Evolutionary conservation across 1,140 invertebrate species (phyloP).

Genomic region (Holcopasites calliopsidis): DNA sequence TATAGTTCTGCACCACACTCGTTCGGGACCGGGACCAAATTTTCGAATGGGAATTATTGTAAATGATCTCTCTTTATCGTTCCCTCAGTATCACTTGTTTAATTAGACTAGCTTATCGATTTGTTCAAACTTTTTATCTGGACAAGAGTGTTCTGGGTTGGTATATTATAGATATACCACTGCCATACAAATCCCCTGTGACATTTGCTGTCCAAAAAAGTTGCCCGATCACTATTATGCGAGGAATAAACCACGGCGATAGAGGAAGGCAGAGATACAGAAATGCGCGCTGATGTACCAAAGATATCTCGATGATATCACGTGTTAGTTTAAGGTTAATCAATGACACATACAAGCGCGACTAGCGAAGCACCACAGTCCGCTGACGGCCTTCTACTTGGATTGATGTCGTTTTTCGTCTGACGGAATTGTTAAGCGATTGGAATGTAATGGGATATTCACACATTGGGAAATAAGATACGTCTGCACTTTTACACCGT

Average conservation of each 20-base stretch:
- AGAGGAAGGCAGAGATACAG: background rate
- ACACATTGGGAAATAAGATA: background rate
- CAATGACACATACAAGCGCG: slow-evolving; percentile 38
- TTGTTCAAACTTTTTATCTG: background rate
- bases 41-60: too few species aligned
- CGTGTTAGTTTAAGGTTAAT: slow-evolving; percentile 39
- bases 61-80: too few species aligned
- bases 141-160: background rate
- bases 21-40: too few species aligned
- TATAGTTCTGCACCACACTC: too few species aligned
- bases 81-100: too few species aligned
- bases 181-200: background rate
- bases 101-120: background rate
- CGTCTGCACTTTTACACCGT: background rate
- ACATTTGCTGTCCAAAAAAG: background rate
- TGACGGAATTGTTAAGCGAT: background rate
- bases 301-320: slow-evolving; percentile 21
- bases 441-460: slow-evolving; percentile 40
- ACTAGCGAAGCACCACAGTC: slow-evolving; percentile 14
- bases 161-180: background rate
- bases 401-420: slow-evolving; percentile 7
- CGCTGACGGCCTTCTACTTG: background rate
- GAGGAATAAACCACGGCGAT: background rate
- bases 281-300: background rate
- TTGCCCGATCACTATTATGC: background rate